Evolutionary conservation across 2,797 vertebrate species (phyloP), one percentile per base, ranked within the genome.

Genomic region (Liasis olivaceus): DNA sequence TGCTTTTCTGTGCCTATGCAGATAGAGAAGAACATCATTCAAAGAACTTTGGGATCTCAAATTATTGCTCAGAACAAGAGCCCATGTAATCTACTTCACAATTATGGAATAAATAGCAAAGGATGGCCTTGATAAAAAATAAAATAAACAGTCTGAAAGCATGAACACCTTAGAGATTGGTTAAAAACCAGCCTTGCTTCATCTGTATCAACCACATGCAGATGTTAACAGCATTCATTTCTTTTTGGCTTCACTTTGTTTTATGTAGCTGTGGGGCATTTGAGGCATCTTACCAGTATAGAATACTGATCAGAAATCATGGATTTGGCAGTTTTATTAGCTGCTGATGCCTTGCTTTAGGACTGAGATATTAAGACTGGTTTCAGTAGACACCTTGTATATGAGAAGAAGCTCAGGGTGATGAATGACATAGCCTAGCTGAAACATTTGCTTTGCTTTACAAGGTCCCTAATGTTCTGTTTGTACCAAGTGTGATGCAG

Each of bases 261-360:
- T 36, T 0, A 93, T 96, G 93, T 94, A 94, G 95, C 95, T 96
- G 93, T 95, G 96, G 96, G 96, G 95, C 95, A 96, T 93, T 17
- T 63, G 0, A 91, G 62, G 93, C 92, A 6, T 90, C 89, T 66
- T n/a, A n/a, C 91, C 92, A 93, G 94, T 87, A 95, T 3, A 6
- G 85, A 87, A 11, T 28, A 36, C 22, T 54, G 59, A 64, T 88
- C 47, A 81, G 66, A 24, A 62, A 77, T 84, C 58, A 42, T 58
- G 9, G 59, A 93, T 94, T 96, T 93, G 42, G 93, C 92, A 96
- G 95, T 93, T 95, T 24, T 66, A 92, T 15, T 95, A 0, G 0
- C 63, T 93, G 93, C 94, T 92, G 93, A 59, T 94, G 93, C 92
- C 94, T 94, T 92, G 90, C 88, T 91, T 81, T 95, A 94, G 94